phyloP scores from a whole-genome alignment of 2,888 invertebrate species.

The Busseola fusca region DNA sequence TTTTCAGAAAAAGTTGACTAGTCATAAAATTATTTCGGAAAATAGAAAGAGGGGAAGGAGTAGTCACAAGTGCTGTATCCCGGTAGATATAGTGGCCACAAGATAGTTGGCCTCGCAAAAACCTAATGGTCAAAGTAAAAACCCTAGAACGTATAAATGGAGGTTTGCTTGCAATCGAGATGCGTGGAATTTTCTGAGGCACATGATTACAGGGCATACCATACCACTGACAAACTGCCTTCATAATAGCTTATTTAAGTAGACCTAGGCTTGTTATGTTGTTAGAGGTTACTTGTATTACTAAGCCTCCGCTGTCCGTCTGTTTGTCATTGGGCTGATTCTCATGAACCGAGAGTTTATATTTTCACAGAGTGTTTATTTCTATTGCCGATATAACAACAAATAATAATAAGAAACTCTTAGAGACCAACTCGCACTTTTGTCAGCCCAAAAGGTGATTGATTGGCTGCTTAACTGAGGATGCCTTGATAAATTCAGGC shows the following conservation, averaged over 20 bases:
- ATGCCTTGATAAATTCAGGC: background rate
- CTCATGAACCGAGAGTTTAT: background rate
- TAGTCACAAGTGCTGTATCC: background rate
- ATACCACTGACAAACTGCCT: background rate
- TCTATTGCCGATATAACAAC: background rate
- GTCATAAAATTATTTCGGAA: background rate
- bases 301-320: background rate
- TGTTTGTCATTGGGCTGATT: background rate
- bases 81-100: background rate
- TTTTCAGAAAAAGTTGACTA: background rate
- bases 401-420: too few relatives aligned
- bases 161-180: background rate
- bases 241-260: background rate
- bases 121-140: constrained; percentile 19
- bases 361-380: background rate
- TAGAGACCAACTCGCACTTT: background rate
- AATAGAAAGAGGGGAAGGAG: background rate
- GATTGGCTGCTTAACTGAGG: background rate
- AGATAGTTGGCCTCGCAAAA: background rate
- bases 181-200: constrained; percentile 6
- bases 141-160: background rate
- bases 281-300: background rate
- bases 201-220: background rate
- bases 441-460: background rate
- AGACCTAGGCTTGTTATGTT: background rate